These are phyloP conservation scores for Lasioglossum figueresi DNA, from an alignment of 2,888 invertebrate species.

Conservation along the genomic window DNA sequence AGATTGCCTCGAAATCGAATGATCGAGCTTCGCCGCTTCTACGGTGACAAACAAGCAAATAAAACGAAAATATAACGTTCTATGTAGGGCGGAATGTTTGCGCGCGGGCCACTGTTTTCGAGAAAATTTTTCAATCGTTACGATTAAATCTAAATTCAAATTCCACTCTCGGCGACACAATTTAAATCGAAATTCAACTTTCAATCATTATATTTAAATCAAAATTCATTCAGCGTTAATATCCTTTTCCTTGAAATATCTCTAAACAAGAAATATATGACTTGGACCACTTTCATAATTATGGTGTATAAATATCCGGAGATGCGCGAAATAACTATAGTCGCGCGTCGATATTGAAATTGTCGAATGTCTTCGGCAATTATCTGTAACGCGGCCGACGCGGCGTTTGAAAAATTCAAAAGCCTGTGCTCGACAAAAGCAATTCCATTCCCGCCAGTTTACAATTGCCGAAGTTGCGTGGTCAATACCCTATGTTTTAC, in stretches of 20 bases:
- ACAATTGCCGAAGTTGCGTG: conserved; percentile 53
- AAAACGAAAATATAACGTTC: neutral
- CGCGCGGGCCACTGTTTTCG: neutral
- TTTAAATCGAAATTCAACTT: too few relatives aligned
- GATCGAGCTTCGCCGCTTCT: neutral
- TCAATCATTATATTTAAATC: too few relatives aligned
- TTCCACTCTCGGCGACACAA: too few relatives aligned
- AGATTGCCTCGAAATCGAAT: neutral
- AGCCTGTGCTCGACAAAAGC: conserved; percentile 31
- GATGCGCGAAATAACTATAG: neutral
- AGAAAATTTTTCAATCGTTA: neutral
- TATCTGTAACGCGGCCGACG: neutral
- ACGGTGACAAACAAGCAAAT: neutral
- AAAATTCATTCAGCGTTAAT: too few relatives aligned
- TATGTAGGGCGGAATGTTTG: neutral
- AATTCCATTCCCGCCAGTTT: conserved; percentile 43
- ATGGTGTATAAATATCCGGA: neutral
- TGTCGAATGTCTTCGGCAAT: neutral
- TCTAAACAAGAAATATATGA: too few relatives aligned
- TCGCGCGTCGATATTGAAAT: neutral
- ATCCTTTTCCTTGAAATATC: too few relatives aligned
- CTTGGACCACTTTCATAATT: too few relatives aligned
- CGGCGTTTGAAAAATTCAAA: conserved; percentile 11
- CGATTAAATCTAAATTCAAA: too few relatives aligned
- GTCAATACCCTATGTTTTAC: conserved; percentile 52